phyloP scores from a whole-genome alignment of 2,797 vertebrate species.

The Liparis tanakae region DNA sequence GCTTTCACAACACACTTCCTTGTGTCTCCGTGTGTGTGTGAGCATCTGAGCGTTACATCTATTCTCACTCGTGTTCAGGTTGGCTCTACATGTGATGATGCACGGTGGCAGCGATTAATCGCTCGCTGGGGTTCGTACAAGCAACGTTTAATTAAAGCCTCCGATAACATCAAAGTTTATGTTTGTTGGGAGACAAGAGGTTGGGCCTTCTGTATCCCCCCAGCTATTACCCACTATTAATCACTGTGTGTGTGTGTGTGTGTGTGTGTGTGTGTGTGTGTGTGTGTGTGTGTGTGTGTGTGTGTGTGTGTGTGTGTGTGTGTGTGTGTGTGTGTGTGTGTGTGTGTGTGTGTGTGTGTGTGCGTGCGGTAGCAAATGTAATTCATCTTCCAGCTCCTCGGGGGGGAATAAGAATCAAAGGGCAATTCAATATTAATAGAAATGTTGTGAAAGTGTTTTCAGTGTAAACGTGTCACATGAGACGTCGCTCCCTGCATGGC shows the following conservation, averaged over 20 bases:
- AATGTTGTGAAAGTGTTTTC: slow-evolving; percentile 17
- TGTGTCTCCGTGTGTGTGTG: neutral
- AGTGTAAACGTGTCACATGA: slow-evolving; percentile 16
- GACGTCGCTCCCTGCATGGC: slow-evolving; percentile 4
- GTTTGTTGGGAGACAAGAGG: slow-evolving; percentile 57
- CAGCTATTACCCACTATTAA: slow-evolving; percentile 55
- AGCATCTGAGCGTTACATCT: slow-evolving; percentile 14
- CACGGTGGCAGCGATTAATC: slow-evolving; percentile 73
- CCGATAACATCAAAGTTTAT: slow-evolving; percentile 71
- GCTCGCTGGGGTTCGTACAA: slow-evolving; percentile 58
- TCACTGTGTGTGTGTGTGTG: slow-evolving; percentile 31
- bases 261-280: neutral
- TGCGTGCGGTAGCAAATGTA: slow-evolving; percentile 9
- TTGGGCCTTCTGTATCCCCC: slow-evolving; percentile 41
- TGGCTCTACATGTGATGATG: slow-evolving; percentile 25
- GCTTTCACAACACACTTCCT: neutral
- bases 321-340: neutral
- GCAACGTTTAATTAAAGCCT: slow-evolving; percentile 72
- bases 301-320: neutral
- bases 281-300: no score
- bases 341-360: slow-evolving; percentile 8
- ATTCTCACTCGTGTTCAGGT: slow-evolving; percentile 13
- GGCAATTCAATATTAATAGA: slow-evolving; percentile 23
- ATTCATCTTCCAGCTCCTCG: slow-evolving; percentile 31
- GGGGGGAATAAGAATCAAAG: slow-evolving; percentile 54